These are phyloP conservation scores for Petrocephalus microphthalmus DNA, from an alignment of 2,113 vertebrate genomes.

Conservation along the genomic window DNA sequence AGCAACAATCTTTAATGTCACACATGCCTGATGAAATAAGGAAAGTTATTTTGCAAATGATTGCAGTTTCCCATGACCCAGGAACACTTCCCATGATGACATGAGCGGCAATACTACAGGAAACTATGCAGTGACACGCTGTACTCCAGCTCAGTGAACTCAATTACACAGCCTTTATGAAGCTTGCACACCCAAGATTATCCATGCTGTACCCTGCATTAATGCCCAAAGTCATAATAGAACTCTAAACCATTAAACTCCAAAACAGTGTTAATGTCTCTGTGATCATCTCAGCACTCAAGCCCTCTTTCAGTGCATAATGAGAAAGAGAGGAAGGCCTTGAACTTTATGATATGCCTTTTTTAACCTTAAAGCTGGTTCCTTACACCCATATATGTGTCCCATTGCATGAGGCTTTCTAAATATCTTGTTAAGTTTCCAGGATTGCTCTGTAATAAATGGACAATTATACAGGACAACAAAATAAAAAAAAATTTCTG, in stretches of 20 bases:
- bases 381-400: neutral
- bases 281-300: neutral
- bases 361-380: neutral
- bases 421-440: neutral
- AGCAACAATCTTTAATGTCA: neutral
- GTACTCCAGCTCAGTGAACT: neutral
- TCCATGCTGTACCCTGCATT: neutral
- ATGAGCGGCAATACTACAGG: neutral
- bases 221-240: neutral
- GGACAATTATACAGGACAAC: neutral
- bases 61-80: neutral
- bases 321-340: neutral
- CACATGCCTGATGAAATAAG: neutral
- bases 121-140: neutral
- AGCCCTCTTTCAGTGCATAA: neutral
- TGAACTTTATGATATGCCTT: neutral
- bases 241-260: neutral
- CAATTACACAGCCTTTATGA: neutral
- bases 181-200: neutral
- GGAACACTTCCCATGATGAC: neutral
- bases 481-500: too few species aligned
- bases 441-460: neutral
- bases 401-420: neutral
- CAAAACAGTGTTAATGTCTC: neutral
- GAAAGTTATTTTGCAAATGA: neutral